Conservation (phyloP, 2,888 invertebrate genomes). For the Thysanoteuthis rhombus region DNA sequence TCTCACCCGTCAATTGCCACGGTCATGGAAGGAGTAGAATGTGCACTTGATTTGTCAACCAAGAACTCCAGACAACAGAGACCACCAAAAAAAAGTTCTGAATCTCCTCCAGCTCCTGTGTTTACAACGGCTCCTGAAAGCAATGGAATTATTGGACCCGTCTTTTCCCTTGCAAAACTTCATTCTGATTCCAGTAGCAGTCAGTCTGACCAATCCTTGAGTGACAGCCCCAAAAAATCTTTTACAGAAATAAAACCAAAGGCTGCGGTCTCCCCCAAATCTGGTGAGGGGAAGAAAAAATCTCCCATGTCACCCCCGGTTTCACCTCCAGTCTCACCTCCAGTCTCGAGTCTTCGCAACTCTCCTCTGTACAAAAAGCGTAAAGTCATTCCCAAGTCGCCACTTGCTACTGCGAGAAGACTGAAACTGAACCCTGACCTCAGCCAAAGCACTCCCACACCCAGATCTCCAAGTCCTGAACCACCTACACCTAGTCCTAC, state of each 20-base stretch:
- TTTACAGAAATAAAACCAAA: neutral
- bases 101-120: neutral
- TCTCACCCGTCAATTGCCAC: neutral
- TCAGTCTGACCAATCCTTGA: neutral
- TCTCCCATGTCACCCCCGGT: neutral
- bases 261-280: neutral
- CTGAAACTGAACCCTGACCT: neutral
- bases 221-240: neutral
- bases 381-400: constrained; percentile 1
- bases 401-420: constrained; percentile 23
- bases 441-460: neutral
- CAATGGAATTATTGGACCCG: neutral
- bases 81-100: neutral
- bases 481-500: neutral
- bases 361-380: constrained; percentile 22
- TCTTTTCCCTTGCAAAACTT: neutral
- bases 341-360: neutral
- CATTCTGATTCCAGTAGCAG: neutral
- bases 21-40: neutral
- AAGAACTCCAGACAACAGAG: neutral
- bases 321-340: neutral
- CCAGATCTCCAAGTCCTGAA: neutral
- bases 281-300: neutral
- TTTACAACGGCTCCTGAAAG: neutral
- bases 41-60: neutral